phyloP scores from a whole-genome alignment of 2,888 invertebrate genomes.

The Syritta pipiens region DNA sequence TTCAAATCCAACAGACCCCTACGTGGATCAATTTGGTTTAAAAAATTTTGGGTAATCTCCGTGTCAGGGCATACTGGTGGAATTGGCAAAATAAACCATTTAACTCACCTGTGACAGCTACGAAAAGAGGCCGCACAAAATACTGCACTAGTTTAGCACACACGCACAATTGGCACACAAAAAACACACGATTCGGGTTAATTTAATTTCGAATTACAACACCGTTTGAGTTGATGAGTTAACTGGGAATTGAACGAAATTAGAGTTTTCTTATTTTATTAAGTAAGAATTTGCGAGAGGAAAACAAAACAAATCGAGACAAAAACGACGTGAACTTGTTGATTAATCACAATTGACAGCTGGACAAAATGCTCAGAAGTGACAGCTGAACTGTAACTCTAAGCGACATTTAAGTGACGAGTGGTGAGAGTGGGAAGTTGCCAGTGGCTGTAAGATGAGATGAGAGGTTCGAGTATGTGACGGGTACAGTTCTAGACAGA shows the following conservation, averaged over 20 bases:
- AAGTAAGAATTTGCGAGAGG: slow-evolving; percentile 15
- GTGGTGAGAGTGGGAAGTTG: not conserved
- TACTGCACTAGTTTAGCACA: not conserved
- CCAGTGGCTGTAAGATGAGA: not conserved
- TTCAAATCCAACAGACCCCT: too few relatives aligned
- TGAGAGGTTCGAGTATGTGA: not conserved
- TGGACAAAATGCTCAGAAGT: too few relatives aligned
- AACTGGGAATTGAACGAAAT: slow-evolving; percentile 5
- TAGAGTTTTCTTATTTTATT: slow-evolving; percentile 34
- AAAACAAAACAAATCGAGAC: slow-evolving; percentile 54
- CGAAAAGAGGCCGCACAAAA: slow-evolving; percentile 11
- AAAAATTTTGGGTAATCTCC: too few relatives aligned
- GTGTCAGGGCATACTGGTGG: too few relatives aligned
- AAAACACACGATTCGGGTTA: not conserved
- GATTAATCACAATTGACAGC: slow-evolving; percentile 64
- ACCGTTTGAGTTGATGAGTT: too few relatives aligned
- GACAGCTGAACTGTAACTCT: slow-evolving; percentile 24
- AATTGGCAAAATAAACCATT: slow-evolving; percentile 28
- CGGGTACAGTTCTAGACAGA: not conserved
- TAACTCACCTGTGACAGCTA: slow-evolving; percentile 41
- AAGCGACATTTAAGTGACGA: not conserved
- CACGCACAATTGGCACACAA: slow-evolving; percentile 10
- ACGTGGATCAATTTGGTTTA: too few relatives aligned
- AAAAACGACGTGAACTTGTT: slow-evolving; percentile 61
- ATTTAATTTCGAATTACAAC: not conserved